These are phyloP conservation scores for Eilema sororculum DNA, from an alignment of 2,888 invertebrate species.

Conservation along the genomic window DNA sequence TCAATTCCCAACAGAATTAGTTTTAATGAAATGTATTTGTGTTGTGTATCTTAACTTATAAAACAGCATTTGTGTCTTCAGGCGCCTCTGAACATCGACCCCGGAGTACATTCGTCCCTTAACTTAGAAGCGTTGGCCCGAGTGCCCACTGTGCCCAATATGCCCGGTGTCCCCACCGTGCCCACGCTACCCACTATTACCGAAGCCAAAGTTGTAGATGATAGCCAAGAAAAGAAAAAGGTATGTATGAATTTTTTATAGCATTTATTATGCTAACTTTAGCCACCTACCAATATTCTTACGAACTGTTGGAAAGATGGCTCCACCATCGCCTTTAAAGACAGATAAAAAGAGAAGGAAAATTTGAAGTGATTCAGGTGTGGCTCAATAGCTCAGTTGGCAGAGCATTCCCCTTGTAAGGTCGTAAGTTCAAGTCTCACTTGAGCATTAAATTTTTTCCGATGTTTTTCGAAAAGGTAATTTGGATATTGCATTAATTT, in stretches of 20 bases:
- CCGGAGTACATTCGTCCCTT: conserved; percentile 97
- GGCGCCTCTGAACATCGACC: conserved; percentile 95
- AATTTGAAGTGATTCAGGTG: too few species aligned
- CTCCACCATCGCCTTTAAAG: too few species aligned
- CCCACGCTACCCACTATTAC: conserved; percentile 96
- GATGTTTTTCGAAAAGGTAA: too few species aligned
- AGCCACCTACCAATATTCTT: too few species aligned
- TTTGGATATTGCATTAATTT: too few species aligned
- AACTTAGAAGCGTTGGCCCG: conserved; percentile 90
- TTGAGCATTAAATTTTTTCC: too few species aligned
- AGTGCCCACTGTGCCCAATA: conserved; percentile 89
- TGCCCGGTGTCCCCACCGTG: conserved; percentile 93
- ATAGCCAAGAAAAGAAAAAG: conserved; percentile 79
- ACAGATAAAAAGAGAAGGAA: too few species aligned
- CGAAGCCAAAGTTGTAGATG: conserved; percentile 92
- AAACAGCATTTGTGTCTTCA: conserved; percentile 46
- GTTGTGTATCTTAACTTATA: not conserved
- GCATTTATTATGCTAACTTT: too few species aligned
- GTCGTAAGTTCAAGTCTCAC: too few species aligned
- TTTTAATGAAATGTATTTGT: conserved; percentile 44
- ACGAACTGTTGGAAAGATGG: too few species aligned
- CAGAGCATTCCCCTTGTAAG: too few species aligned
- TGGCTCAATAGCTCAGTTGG: too few species aligned
- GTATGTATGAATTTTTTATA: conserved; percentile 31
- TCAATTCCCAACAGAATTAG: not conserved